Evolutionary conservation across 1,140 invertebrate genomes (phyloP).

Genomic region (Drosophila kikkawai): DNA sequence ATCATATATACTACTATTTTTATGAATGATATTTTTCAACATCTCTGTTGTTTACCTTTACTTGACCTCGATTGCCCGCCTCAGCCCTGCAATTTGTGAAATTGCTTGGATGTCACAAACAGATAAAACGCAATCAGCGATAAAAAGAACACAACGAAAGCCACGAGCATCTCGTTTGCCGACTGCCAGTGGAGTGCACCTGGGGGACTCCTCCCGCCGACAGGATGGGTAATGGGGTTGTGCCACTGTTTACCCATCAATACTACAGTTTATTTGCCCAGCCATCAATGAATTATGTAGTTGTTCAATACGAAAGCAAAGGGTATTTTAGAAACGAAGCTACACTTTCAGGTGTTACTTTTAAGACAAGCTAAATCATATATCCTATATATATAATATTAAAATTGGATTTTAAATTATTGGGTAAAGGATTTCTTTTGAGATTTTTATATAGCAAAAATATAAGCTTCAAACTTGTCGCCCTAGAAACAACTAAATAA

Average conservation of each 20-base stretch:
- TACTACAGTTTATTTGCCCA: slow-evolving; percentile 43
- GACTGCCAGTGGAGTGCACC: slow-evolving; percentile 22
- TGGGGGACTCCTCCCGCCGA: not conserved
- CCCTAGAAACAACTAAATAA: too few species aligned
- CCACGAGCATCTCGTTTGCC: slow-evolving; percentile 53
- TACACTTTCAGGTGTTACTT: not conserved
- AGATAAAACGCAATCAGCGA: slow-evolving; percentile 73
- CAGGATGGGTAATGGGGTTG: not conserved
- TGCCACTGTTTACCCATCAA: slow-evolving; percentile 38
- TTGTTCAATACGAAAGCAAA: slow-evolving; percentile 5
- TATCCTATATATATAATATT: too few species aligned
- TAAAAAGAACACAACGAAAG: slow-evolving; percentile 64
- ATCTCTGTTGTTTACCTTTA: slow-evolving; percentile 37
- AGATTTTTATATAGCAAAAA: too few species aligned
- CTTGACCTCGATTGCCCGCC: slow-evolving; percentile 43
- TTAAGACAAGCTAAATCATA: too few species aligned
- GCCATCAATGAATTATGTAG: slow-evolving; percentile 31
- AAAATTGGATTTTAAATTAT: too few species aligned
- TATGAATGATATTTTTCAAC: not conserved
- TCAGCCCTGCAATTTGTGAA: slow-evolving; percentile 62
- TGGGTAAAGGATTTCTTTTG: too few species aligned
- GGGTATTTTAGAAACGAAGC: not conserved
- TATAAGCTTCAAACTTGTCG: too few species aligned
- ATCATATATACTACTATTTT: not conserved
- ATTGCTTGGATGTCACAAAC: slow-evolving; percentile 68